Conservation (phyloP, 2,888 invertebrate species). For the Nebria salina region DNA sequence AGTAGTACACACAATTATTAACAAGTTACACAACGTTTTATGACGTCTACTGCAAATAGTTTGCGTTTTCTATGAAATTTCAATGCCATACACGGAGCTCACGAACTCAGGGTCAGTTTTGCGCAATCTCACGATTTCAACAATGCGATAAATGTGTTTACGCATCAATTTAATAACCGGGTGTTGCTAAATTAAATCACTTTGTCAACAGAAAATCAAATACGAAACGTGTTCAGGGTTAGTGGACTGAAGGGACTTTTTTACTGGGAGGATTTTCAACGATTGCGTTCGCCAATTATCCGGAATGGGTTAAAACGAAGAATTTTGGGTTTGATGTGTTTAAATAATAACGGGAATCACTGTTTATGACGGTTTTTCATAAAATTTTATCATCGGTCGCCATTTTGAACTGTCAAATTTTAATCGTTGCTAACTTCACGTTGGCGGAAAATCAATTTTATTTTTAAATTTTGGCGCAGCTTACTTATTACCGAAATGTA, state of each 20-base stretch:
- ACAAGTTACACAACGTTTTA: too few species aligned
- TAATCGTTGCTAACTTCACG: constrained; percentile 12
- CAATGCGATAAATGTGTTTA: too few species aligned
- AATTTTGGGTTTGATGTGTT: neutral
- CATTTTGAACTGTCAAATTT: neutral
- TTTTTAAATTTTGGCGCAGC: neutral
- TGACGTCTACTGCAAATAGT: too few species aligned
- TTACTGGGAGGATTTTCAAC: too few species aligned
- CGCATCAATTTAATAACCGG: too few species aligned
- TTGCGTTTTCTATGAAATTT: neutral
- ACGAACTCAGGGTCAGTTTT: neutral
- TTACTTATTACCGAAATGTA: neutral
- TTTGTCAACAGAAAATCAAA: too few species aligned
- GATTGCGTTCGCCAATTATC: too few species aligned
- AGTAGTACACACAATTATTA: too few species aligned
- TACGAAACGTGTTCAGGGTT: too few species aligned
- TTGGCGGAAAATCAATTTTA: neutral
- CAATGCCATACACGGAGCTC: neutral
- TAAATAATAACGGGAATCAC: neutral
- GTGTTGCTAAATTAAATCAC: too few species aligned
- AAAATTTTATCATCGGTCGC: neutral
- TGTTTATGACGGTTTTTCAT: neutral
- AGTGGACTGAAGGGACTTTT: too few species aligned
- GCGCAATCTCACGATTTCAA: too few species aligned
- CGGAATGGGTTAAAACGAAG: neutral